Percentiles rank a stretch among this genome's conserved stretches.
Conservation (phyloP, 2,888 invertebrate species). For the Microctonus aethiopoides region DNA sequence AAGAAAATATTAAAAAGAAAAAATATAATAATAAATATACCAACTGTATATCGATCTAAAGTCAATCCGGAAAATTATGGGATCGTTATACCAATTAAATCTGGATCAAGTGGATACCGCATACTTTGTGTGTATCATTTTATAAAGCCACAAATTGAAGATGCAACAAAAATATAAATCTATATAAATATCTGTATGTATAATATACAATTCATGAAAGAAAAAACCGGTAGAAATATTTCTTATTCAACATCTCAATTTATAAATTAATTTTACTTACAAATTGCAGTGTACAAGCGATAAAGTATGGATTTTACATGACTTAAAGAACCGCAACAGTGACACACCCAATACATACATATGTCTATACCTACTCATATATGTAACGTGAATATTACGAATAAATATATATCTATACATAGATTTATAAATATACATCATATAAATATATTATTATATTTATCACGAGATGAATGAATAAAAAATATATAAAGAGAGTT, state of each 20-base stretch:
- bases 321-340: not conserved
- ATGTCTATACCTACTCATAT: not conserved
- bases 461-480: not conserved
- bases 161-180: not conserved
- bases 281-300: not conserved
- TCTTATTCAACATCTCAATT: not conserved
- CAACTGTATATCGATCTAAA: slow-evolving; percentile 6
- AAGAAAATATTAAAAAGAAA: not conserved
- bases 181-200: not conserved
- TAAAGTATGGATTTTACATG: not conserved
- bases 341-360: not conserved
- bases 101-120: not conserved
- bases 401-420: not conserved
- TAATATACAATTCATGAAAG: not conserved
- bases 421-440: not conserved
- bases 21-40: not conserved
- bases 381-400: not conserved
- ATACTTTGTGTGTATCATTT: not conserved
- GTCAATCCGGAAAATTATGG: not conserved
- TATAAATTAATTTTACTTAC: not conserved
- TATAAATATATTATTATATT: not conserved
- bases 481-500: slow-evolving; percentile 5
- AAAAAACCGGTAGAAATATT: not conserved
- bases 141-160: not conserved
- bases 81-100: slow-evolving; percentile 19